Base-by-base conservation (phyloP, 2,797 vertebrate genomes). In the Sebastes melanostomus region DNA sequence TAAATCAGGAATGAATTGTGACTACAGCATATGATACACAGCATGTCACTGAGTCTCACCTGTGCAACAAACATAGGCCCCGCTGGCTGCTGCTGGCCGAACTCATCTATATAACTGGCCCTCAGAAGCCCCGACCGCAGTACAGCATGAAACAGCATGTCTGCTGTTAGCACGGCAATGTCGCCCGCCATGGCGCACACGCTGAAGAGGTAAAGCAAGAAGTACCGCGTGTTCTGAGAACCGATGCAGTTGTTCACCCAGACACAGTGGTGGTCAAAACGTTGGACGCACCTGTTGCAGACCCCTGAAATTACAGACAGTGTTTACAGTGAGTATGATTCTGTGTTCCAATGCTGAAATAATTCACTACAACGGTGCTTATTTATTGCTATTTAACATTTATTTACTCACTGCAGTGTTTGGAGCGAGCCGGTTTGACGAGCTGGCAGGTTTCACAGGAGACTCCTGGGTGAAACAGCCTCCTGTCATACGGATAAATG, bases 231-330 rank as follows among this genome's bases (percentile, higher is more conserved):
- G 61, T 98, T 99, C 93, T 91, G 93, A 63, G 96, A 96, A 0
- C 98, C 98, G 0, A 99, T 94, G 91, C 98, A 99, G 95, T 98
- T 99, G 94, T 99, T 99, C 72, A 99, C 96, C 98, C 98, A 99
- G 34, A 99, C 92, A 0, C 98, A 99, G 93, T 99, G 98, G 89
- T 99, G 98, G 88, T 99, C 98, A 0, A 98, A 99, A 18, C 98
- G 97, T 34, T 97, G 97, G 12, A 99, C 96, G 0, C 98, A 99
- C 22, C 78, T 69, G 63, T 96, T 62, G 81, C 98, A 99, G 32
- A 97, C 91, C 7, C 97, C 98, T 99, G 89, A 46, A 82, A 73
- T 27, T 27, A 78, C 5, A 86, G 0, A 86, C 22, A 1, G 22
- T 22, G 16, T 68, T 34, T 63, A 66, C 18, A 50, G 24, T 73